A percentile compares a stretch with the other conserved stretches of the same genome.
These are phyloP conservation scores for Hemitrygon akajei DNA, from an alignment of 2,797 vertebrate genomes.

Conservation along the genomic window DNA sequence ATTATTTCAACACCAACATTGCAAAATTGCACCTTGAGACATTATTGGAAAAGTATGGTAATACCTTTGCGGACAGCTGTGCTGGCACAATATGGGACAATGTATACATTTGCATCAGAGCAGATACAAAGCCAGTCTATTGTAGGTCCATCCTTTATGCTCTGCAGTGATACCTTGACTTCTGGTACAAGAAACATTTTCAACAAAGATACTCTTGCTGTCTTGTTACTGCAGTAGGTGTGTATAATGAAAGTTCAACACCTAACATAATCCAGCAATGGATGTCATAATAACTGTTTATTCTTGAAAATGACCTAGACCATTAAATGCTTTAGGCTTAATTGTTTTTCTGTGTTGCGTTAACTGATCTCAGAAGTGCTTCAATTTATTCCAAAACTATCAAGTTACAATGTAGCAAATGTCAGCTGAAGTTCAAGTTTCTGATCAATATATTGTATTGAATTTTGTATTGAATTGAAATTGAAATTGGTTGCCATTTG, in stretches of 20 bases:
- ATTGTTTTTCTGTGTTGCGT: neutral
- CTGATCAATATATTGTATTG: neutral
- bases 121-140: too few relatives aligned
- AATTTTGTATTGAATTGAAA: neutral
- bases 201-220: neutral
- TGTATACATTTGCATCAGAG: too few relatives aligned
- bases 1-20: too few relatives aligned
- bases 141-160: too few relatives aligned
- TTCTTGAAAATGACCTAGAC: too few relatives aligned
- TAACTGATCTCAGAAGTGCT: neutral
- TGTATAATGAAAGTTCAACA: neutral
- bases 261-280: too few relatives aligned
- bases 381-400: neutral
- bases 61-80: too few relatives aligned
- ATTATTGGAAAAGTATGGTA: too few relatives aligned
- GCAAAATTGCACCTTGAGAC: too few relatives aligned
- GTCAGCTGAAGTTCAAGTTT: neutral
- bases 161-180: neutral
- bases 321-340: neutral
- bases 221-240: neutral
- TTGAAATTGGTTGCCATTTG: neutral
- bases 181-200: neutral
- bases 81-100: too few relatives aligned
- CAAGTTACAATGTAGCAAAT: neutral
- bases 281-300: too few relatives aligned